A percentile compares a stretch with the other conserved stretches of the same genome.
phyloP scores from a whole-genome alignment of 2,888 invertebrate species.

The Lysandra bellargus region DNA sequence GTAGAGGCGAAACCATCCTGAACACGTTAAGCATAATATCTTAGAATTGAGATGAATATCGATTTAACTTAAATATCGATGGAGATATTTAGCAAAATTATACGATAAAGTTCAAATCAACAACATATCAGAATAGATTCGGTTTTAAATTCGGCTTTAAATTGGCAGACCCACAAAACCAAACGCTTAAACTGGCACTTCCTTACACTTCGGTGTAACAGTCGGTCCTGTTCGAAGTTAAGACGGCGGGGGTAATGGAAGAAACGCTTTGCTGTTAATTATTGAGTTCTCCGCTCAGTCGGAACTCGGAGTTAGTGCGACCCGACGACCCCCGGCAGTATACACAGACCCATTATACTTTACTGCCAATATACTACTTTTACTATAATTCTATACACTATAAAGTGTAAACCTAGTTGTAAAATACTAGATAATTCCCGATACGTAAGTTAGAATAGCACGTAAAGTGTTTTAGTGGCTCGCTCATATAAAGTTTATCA shows the following conservation, averaged over 20 bases:
- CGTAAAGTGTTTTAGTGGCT: not conserved
- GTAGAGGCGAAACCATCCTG: no score
- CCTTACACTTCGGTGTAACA: conserved; percentile 29
- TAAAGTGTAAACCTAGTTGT: conserved; percentile 6
- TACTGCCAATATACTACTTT: not conserved
- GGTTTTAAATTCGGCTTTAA: no score
- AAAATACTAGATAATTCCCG: conserved; percentile 5
- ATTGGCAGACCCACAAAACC: not conserved
- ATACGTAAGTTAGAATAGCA: not conserved
- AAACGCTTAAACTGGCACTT: not conserved
- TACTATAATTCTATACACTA: not conserved
- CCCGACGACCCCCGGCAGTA: not conserved
- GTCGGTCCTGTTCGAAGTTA: conserved; percentile 14
- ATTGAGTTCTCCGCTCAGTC: conserved; percentile 34
- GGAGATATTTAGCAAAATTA: no score
- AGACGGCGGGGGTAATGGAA: conserved; percentile 31
- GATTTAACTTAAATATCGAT: no score
- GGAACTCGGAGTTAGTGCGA: conserved; percentile 29
- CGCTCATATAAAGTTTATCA: not conserved
- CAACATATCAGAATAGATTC: no score
- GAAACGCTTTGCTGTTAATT: conserved; percentile 36
- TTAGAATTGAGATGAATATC: no score
- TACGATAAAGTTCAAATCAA: no score
- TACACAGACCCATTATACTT: conserved; percentile 13
- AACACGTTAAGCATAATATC: no score